Evolutionary conservation across 30 jellyfish, hydroid and myxozoan genomes (phyloP).

Genomic region (Sanderia malayensis): DNA sequence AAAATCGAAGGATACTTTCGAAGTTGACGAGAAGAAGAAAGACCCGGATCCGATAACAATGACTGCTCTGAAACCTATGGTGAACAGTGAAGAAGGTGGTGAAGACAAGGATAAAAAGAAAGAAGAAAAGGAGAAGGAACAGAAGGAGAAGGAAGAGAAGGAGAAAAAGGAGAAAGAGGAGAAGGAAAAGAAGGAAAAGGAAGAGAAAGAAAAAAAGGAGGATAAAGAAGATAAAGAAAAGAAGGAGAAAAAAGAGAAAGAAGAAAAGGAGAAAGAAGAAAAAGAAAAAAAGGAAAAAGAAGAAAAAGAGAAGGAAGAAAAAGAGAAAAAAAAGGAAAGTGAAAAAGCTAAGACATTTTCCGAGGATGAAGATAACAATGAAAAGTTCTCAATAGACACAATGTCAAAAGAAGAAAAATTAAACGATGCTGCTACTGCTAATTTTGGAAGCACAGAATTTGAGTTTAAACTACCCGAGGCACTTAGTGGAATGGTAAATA

Average conservation of each 20-base stretch:
- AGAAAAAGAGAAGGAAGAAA: constrained; percentile 6
- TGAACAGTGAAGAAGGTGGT: constrained; percentile 23
- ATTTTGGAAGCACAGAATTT: constrained; percentile 49
- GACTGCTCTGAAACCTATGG: constrained; percentile 50
- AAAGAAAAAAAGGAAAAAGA: constrained; percentile 8
- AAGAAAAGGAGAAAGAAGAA: background rate
- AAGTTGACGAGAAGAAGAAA: constrained; percentile 39
- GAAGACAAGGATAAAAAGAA: constrained; percentile 11
- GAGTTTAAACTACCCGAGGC: constrained; percentile 49
- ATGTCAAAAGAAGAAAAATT: constrained; percentile 21
- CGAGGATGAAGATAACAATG: background rate
- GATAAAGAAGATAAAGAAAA: constrained; percentile 8
- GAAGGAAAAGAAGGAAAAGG: constrained; percentile 16
- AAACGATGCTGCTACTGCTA: constrained; percentile 52
- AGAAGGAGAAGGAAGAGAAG: constrained; percentile 23
- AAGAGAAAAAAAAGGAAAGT: constrained; percentile 1
- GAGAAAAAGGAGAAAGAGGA: constrained; percentile 20
- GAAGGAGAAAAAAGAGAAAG: constrained; percentile 24
- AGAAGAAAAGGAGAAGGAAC: constrained; percentile 25
- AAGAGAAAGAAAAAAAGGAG: constrained; percentile 29
- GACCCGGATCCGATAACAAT: constrained; percentile 58
- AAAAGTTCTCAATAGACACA: background rate
- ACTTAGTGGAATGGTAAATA: background rate
- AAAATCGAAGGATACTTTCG: constrained; percentile 31
- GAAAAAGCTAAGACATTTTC: background rate